Evolutionary conservation across 2,113 vertebrate species (phyloP), one percentile per base, ranked within the genome.

Genomic region (Terrapene triunguis): DNA sequence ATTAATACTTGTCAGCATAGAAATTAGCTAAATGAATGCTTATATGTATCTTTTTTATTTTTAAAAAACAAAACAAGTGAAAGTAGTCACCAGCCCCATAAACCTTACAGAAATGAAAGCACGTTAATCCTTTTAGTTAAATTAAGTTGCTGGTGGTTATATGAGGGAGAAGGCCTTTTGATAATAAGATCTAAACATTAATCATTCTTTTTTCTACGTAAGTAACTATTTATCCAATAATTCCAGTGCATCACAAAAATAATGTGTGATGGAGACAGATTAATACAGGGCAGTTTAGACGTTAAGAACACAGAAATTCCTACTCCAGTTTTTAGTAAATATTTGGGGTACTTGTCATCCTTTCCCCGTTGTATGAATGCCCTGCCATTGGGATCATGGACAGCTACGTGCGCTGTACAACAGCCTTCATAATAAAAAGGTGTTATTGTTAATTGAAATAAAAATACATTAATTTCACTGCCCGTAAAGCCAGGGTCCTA

Each of bases 391-490:
- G 35, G 14, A 76, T 1, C 44, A n/a, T 16, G 35, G 29, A 57
- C 57, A 81, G 3, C 32, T 29, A 27, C 0, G 1, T 3, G 50
- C 13, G 0, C 1, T 51, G 7, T 32, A 78, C 12, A 44, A 78
- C 16, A 42, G 25, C 74, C 42, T 78, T 53, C 19, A 47, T 8
- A 24, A 79, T 83, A 17, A 22, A 57, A 47, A 16, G 74, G 42
- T 25, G 25, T 29, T 47, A 44, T 14, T 78, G 74, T 78, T 29
- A 78, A 47, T 47, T 78, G 47, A 29, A 78, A 42, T 42, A 44
- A 74, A 16, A 1, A 48, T 6, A 10, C 25, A 72, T 27, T 72
- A 17, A 57, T 81, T 82, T 88, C n/a, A 22, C 47, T 6, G 19
- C n/a, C 5, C 16, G 10, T 62, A 8, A 38, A 88, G 42, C n/a